Conservation (phyloP, 2,888 invertebrate species). For the Dinocampus coccinellae region DNA sequence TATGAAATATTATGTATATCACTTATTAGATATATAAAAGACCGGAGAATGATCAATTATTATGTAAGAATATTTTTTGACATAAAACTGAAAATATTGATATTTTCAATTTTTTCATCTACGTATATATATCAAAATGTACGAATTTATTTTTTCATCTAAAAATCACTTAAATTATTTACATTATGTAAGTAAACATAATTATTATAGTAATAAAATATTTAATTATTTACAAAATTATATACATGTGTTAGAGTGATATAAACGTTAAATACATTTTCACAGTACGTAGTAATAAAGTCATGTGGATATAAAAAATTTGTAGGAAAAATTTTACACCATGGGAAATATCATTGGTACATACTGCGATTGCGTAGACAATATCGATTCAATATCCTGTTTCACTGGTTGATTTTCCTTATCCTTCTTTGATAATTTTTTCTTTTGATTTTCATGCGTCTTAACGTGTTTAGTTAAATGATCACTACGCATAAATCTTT, state of each 20-base stretch:
- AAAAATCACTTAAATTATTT: background rate
- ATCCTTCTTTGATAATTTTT: conserved; percentile 70
- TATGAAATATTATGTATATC: too few species aligned
- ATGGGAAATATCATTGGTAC: conserved; percentile 36
- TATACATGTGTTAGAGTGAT: background rate
- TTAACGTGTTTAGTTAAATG: conserved; percentile 94
- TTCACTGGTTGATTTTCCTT: conserved; percentile 60
- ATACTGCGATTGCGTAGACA: conserved; percentile 35
- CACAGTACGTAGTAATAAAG: background rate
- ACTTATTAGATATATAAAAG: too few species aligned
- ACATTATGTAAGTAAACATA: background rate
- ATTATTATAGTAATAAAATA: background rate
- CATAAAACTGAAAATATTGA: too few species aligned
- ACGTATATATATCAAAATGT: too few species aligned
- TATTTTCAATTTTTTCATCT: too few species aligned
- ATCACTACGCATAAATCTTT: conserved; percentile 93
- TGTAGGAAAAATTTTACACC: conserved; percentile 18
- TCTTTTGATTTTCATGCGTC: conserved; percentile 82
- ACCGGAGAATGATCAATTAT: too few species aligned
- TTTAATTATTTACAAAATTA: background rate
- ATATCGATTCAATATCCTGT: conserved; percentile 19
- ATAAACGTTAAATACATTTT: background rate
- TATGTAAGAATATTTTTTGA: too few species aligned
- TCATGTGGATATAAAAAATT: background rate
- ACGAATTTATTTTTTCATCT: too few species aligned